A percentile compares a stretch with the other conserved stretches of the same genome.
phyloP scores from a whole-genome alignment of 1,140 invertebrate species.

The Brachionus rubens region DNA sequence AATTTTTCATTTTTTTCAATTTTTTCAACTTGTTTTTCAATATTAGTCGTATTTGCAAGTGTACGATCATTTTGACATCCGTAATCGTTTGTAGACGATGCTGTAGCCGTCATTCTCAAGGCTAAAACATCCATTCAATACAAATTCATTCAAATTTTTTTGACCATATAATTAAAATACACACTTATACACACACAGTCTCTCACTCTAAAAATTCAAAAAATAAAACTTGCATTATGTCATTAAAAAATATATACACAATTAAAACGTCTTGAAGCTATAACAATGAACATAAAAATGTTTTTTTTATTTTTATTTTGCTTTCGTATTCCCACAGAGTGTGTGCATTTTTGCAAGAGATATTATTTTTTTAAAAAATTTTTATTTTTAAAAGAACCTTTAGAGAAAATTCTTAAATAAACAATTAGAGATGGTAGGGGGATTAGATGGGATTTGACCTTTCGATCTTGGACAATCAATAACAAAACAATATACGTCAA shows the following conservation, averaged over 20 bases:
- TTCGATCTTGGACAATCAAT: too few species aligned
- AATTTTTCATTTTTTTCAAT: not conserved
- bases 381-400: too few species aligned
- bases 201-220: not conserved
- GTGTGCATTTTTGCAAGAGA: too few species aligned
- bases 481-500: too few species aligned
- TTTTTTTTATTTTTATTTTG: slow-evolving; percentile 1
- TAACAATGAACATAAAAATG: slow-evolving; percentile 19
- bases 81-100: slow-evolving; percentile 6
- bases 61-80: slow-evolving; percentile 19
- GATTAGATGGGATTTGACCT: too few species aligned
- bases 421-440: too few species aligned
- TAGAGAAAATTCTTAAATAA: too few species aligned
- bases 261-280: slow-evolving; percentile 27
- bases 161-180: slow-evolving; percentile 30
- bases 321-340: slow-evolving; percentile 23
- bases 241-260: slow-evolving; percentile 31
- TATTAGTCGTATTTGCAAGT: slow-evolving; percentile 30
- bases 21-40: not conserved
- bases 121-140: slow-evolving; percentile 39
- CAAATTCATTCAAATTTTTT: too few species aligned
- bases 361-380: too few species aligned
- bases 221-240: slow-evolving; percentile 8
- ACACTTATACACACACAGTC: not conserved
- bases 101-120: slow-evolving; percentile 22